Evolutionary conservation across 2,797 vertebrate genomes (phyloP), one percentile per base, ranked within the genome.

Genomic region (Spheniscus humboldti): DNA sequence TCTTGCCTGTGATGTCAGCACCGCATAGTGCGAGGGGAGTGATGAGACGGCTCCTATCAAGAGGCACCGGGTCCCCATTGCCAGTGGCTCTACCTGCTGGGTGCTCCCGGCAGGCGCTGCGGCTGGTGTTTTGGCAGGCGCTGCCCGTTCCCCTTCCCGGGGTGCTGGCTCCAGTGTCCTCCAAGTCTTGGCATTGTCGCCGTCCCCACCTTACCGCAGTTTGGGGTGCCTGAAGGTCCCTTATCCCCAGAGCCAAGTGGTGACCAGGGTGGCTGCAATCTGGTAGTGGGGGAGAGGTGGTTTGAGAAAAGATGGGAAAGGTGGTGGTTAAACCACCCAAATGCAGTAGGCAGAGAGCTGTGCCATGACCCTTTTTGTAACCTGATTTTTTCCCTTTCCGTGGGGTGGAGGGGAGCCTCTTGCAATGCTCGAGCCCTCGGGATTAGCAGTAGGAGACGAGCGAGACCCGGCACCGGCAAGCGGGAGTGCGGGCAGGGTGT

Each of bases 401-500:
- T 71, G 91, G 62, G 57, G n/a, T 77, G 66, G 80, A 82, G 39
- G 50, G 92, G 67, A 96, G 76, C 69, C 90, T 86, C 73, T 92
- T 83, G 86, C 10, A 35, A 50, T n/a, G 55, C 87, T 71, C 2
- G 0, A 74, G 66, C 75, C 74, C 67, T 92, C 0, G 2, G 91
- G 85, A 67, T 81, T 91, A 83, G 85, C 31, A 23, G 73, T 73
- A 92, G 87, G 82, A 84, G 64, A 60, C 3, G 53, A 67, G 57
- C 0, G 16, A 90, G 86, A 45, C 41, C 30, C 5, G 2, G 68
- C 30, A 31, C 55, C 2, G 3, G 41, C 13, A 45, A 50, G 47
- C 9, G 7, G 79, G 86, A 75, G 57, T 1, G 10, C 0, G 0
- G 72, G 48, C 39, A 22, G 67, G 37, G 71, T 55, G 67, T 66